Base-by-base conservation (phyloP, 2,797 vertebrate genomes). In the Hephaestus fuliginosus region DNA sequence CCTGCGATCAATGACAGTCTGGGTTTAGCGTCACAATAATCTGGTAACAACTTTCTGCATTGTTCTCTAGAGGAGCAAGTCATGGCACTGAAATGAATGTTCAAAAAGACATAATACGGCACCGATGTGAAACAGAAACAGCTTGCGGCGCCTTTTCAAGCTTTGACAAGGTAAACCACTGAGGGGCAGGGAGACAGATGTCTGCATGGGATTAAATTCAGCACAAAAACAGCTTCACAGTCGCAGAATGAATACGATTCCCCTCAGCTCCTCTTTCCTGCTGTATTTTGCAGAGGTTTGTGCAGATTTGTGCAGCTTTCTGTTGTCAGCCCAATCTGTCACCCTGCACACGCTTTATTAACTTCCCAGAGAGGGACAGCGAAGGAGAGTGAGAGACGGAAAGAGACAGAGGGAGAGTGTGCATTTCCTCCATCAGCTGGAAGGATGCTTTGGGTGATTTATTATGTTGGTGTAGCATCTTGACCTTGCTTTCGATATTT, bases 301-400 rank as follows among this genome's bases (percentile, higher is more conserved):
- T 52, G 46, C 25, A 61, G 70, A 82, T 81, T 76, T 74, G 69
- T 82, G 73, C 70, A 75, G 80, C 39, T 53, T 65, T 76, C 53
- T 66, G 60, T 53, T 61, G 66, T 70, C 64, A 71, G 71, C 48
- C 15, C 57, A 60, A 78, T 89, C 74, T 69, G 41, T 89, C 78
- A 78, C 81, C 55, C 62, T 62, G 55, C 30, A 76, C 68, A 39
- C 6, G 22, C 52, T 72, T 61, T 80, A 33, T 69, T 74, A 22
- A 61, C 56, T 17, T 71, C 43, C 55, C 5, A n/a, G 5, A 74
- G 49, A 55, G n/a, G 52, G 14, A 53, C 13, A 39, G 7, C 13
- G 56, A 28, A 60, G 33, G 58, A 30, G 57, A 25, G 49, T 25
- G 10, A 57, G 72, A 65, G 63, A 60, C 41, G 69, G 0, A 13